Evolutionary conservation across 2,113 vertebrate species (phyloP).

Genomic region (Acanthochromis polyacanthus): DNA sequence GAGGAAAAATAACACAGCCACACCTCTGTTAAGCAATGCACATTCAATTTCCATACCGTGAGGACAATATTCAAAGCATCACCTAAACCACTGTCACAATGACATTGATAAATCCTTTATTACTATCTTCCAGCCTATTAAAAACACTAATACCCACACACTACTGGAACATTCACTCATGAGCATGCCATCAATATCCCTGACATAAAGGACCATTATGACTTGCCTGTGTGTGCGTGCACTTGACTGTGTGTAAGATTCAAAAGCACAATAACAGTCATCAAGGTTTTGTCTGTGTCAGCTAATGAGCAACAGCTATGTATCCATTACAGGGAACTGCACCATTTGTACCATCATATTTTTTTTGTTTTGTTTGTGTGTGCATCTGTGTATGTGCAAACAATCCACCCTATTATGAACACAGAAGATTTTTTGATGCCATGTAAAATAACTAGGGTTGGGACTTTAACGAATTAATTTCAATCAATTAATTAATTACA

Average conservation of each 20-base stretch:
- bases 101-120: conserved; percentile 49
- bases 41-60: conserved; percentile 41
- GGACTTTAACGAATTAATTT: too few species aligned
- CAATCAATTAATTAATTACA: too few species aligned
- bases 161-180: conserved; percentile 18
- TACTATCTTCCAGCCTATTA: conserved; percentile 37
- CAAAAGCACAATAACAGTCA: conserved; percentile 4
- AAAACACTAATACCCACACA: conserved; percentile 16
- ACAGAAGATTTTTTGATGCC: background rate
- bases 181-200: conserved; percentile 40
- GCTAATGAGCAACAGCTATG: conserved; percentile 30
- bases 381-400: too few species aligned
- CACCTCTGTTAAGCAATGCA: conserved; percentile 24
- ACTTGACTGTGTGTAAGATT: background rate
- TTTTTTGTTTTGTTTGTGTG: too few species aligned
- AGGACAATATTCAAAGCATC: conserved; percentile 1
- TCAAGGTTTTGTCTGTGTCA: conserved; percentile 32
- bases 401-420: too few species aligned
- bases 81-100: conserved; percentile 19
- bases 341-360: background rate
- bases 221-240: conserved; percentile 2
- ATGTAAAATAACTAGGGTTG: background rate
- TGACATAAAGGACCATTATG: conserved; percentile 50
- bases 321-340: conserved; percentile 7
- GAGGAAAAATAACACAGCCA: conserved; percentile 14